Base-by-base conservation (phyloP, 2,888 invertebrate species). In the Drosophila monieri region DNA sequence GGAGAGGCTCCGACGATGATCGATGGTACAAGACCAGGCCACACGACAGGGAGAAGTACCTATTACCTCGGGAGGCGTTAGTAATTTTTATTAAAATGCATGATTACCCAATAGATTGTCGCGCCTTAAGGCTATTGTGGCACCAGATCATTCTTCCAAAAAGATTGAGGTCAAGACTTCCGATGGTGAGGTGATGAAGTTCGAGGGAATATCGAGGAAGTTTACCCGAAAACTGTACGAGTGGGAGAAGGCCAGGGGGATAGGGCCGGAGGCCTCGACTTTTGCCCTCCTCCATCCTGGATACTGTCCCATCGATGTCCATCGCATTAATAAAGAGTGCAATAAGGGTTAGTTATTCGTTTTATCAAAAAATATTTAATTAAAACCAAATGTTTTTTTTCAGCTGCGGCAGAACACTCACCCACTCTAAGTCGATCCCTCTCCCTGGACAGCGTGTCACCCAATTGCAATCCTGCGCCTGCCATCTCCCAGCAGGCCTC, bases 191-290 rank as follows among this genome's bases (percentile, higher is more conserved):
- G 95, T 96, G 32, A 96, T 96, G 90, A 94, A 96, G 88, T 97
- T 97, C 88, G 95, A 96, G 93, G 96, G 94, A 9, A 97, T 97
- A 77, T 97, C 97, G 0, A 94, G 96, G 46, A 97, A 97, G 77
- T 98, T 98, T 90, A 97, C 97, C 0, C 94, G 95, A 25, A 97
- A 97, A 87, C 93, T 98, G 0, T 97, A 97, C 90, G 97, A 97
- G 90, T 98, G 97, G 97, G 96, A 97, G 89, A 96, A 96, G 85
- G 95, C 96, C n/a, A 93, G 95, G 66, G 97, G 97, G 1, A 97
- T 97, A 62, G 95, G 95, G 0, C 97, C 97, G 0, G 97, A 97
- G 90, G 95, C 95, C 0, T 97, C 97, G 0, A 97, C 97, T 0
- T 96, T 97, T 76, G 96, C 96, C 0, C 91, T 97, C 0, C 92